Conservation (phyloP, 2,888 invertebrate genomes). For the Phasia obesa region DNA sequence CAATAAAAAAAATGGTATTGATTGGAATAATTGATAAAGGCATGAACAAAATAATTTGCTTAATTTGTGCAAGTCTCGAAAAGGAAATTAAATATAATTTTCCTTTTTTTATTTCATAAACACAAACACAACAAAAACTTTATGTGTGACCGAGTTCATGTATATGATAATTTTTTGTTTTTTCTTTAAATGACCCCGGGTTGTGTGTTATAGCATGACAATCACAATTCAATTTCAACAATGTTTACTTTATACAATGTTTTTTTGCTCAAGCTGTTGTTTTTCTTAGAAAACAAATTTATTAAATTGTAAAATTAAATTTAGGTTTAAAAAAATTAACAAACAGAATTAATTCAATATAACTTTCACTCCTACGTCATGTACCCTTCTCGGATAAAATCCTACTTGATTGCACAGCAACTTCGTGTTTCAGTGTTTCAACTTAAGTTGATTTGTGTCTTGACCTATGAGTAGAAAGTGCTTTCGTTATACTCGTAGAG, state of each 20-base stretch:
- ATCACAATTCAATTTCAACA: slow-evolving; percentile 31
- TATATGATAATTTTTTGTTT: not conserved
- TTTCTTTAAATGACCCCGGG: not conserved
- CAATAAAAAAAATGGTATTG: slow-evolving; percentile 25
- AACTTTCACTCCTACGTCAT: not conserved
- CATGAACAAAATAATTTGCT: slow-evolving; percentile 25
- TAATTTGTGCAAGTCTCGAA: slow-evolving; percentile 15
- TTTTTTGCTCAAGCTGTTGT: not conserved
- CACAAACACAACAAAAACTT: slow-evolving; percentile 1
- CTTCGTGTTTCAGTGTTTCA: not conserved
- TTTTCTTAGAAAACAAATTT: slow-evolving; percentile 8
- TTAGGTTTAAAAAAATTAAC: slow-evolving; percentile 19
- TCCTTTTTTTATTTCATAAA: slow-evolving; percentile 5
- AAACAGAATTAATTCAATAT: not conserved
- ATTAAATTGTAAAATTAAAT: slow-evolving; percentile 44
- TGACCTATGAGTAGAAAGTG: not conserved
- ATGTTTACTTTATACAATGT: slow-evolving; percentile 44
- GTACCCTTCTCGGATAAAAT: not conserved
- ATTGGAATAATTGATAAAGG: slow-evolving; percentile 32
- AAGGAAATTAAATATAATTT: slow-evolving; percentile 48
- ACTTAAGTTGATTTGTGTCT: slow-evolving; percentile 23
- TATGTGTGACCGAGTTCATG: not conserved
- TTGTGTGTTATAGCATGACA: slow-evolving; percentile 27
- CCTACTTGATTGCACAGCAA: not conserved
- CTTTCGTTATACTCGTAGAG: not conserved